Percentiles rank a stretch among this genome's conserved stretches.
Evolutionary conservation across 2,113 vertebrate species (phyloP).

Genomic region (Oncorhynchus keta): DNA sequence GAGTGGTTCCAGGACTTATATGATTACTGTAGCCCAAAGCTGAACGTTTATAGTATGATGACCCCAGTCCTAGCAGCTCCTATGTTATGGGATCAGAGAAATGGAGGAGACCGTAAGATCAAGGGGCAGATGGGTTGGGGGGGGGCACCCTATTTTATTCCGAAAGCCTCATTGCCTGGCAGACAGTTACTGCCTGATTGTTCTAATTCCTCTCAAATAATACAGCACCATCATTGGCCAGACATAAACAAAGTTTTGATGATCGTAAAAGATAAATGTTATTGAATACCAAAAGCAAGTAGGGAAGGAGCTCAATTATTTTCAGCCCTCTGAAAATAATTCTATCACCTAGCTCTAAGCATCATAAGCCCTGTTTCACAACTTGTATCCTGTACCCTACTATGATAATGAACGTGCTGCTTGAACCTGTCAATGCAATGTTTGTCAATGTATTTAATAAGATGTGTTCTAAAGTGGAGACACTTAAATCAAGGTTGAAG

Average conservation of each 20-base stretch:
- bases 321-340: not conserved
- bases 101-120: conserved; percentile 14
- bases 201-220: not conserved
- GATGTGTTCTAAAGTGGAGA: not conserved
- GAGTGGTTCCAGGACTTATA: conserved; percentile 51
- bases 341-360: not conserved
- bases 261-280: too few species aligned
- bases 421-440: not conserved
- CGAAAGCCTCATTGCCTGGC: conserved; percentile 19
- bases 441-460: not conserved
- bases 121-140: not conserved
- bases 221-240: too few species aligned
- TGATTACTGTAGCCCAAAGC: conserved; percentile 65
- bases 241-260: too few species aligned
- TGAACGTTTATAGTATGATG: conserved; percentile 63
- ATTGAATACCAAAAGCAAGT: not conserved
- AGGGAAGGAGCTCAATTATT: not conserved
- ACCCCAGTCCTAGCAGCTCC: conserved; percentile 31
- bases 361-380: not conserved
- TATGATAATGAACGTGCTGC: not conserved
- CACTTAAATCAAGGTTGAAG: too few species aligned
- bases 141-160: not conserved
- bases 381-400: conserved; percentile 1
- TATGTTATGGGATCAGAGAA: conserved; percentile 22
- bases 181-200: not conserved